Evolutionary conservation across 2,888 invertebrate genomes (phyloP), one percentile per base, ranked within the genome.

Genomic region (Drosophila nr. fundita): DNA sequence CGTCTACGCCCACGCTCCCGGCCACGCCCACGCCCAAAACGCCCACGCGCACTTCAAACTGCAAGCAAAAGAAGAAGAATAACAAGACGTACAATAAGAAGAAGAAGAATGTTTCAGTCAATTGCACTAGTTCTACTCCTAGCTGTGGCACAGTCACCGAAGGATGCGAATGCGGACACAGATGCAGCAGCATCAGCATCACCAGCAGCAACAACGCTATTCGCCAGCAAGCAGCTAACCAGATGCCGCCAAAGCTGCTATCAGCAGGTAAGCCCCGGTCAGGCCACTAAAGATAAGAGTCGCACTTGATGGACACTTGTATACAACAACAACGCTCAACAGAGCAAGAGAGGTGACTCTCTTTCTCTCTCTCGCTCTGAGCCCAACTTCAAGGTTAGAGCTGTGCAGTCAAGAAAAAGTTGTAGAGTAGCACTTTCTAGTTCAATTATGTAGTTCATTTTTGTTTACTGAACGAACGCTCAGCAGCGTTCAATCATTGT

Each of bases 181-280:
- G 62, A 73, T 62, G 68, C 73, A 57, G 78, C 65, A 29, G 64
- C 63, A 30, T 32, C 62, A 29, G 58, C 60, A n/a, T 32, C 61
- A 29, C 24, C 69, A 21, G 58, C 80, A 40, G 58, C 69, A 34
- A 63, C 77, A 48, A 69, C 75, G 49, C 68, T 76, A 66, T 76
- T 91, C 53, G 87, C 84, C 74, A 89, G 90, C 68, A 92, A 92
- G 78, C 92, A 92, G 88, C 87, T 92, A 72, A 91, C 83, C 83
- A 92, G 91, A 89, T 92, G 92, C 87, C 92, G 91, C 80, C 92
- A 92, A 90, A 92, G 91, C 80, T 92, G 92, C 87, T 92, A 92
- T 90, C 92, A 91, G 85, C 92, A 92, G 92, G 92, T 92, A 85
- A 86, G 90, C 61, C 72, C 78, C 52, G 59, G 50, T 61, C 63